Conservation (phyloP, 2,888 invertebrate species). For the Pocota personata region DNA sequence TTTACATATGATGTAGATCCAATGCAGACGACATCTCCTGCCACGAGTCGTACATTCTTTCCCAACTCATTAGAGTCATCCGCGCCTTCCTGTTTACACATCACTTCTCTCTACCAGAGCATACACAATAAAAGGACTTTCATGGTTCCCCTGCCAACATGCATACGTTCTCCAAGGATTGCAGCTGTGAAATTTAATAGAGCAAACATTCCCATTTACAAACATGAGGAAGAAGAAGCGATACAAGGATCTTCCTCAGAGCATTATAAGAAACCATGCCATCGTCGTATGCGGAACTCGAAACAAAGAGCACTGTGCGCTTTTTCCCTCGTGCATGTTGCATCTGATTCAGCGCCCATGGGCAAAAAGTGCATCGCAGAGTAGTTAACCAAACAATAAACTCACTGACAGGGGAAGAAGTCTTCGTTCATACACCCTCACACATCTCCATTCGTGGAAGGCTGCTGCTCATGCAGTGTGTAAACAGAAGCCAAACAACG, state of each 20-base stretch:
- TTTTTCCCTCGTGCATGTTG: conserved; percentile 40
- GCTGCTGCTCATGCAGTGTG: conserved; percentile 13
- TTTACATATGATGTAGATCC: neutral
- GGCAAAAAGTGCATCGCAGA: conserved; percentile 58
- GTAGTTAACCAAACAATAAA: conserved; percentile 67
- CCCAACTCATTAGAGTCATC: conserved; percentile 61
- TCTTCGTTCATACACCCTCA: conserved; percentile 16
- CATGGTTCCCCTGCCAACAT: neutral
- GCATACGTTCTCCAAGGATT: conserved; percentile 45
- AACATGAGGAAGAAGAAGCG: conserved; percentile 16
- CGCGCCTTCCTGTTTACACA: conserved; percentile 62
- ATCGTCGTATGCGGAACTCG: conserved; percentile 26
- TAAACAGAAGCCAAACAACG: conserved; percentile 24
- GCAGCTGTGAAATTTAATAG: conserved; percentile 72
- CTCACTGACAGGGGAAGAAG: conserved; percentile 31
- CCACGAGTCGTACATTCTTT: conserved; percentile 4
- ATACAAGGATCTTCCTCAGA: conserved; percentile 49
- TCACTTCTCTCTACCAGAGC: conserved; percentile 60
- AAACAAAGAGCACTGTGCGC: conserved; percentile 53
- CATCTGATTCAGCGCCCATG: conserved; percentile 46
- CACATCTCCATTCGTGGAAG: neutral
- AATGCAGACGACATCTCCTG: conserved; percentile 5
- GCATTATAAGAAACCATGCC: conserved; percentile 23
- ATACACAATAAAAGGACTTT: conserved; percentile 53
- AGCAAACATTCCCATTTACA: conserved; percentile 57